These are phyloP conservation scores for Sus cebifrons DNA, from an alignment of 2,797 vertebrate species.

Conservation along the genomic window DNA sequence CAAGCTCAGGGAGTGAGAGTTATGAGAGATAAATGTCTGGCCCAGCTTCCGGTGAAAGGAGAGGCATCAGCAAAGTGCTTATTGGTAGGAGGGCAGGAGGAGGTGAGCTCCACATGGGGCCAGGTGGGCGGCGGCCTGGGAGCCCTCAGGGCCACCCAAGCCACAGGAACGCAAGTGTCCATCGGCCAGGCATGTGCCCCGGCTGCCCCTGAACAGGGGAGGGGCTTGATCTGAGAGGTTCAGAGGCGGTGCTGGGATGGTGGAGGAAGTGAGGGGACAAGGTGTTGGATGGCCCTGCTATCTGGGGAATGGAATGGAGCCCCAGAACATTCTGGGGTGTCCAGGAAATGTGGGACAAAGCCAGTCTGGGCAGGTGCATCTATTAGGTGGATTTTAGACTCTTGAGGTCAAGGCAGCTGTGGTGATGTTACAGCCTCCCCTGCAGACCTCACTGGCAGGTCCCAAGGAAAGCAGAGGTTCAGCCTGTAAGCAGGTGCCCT, in stretches of 20 bases:
- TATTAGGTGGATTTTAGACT: background rate
- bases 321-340: background rate
- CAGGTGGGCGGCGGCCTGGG: background rate
- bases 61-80: background rate
- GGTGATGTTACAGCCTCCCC: background rate
- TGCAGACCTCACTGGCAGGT: background rate
- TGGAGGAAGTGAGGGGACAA: background rate
- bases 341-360: background rate
- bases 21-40: background rate
- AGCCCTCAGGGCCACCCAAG: no score
- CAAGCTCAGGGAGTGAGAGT: background rate
- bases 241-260: no score
- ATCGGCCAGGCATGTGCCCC: background rate
- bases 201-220: background rate
- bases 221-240: background rate
- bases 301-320: background rate
- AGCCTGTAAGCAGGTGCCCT: fast-evolving
- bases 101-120: no score
- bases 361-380: background rate
- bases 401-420: background rate
- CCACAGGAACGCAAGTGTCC: background rate
- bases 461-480: background rate
- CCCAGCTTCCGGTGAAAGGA: background rate
- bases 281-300: background rate
- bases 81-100: background rate